phyloP scores from a whole-genome alignment of 1,140 invertebrate species.

The Antheraea pernyi region DNA sequence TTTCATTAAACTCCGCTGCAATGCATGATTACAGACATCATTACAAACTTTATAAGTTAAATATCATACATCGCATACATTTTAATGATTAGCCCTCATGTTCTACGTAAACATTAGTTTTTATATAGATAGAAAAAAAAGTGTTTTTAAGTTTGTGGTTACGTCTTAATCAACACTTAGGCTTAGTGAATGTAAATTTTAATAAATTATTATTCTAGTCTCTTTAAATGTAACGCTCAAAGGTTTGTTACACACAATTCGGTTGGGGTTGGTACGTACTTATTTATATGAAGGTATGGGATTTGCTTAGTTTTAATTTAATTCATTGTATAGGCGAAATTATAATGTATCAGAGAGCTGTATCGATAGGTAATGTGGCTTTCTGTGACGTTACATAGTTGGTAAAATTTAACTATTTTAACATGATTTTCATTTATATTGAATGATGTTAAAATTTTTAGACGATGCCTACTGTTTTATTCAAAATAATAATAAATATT shows the following conservation, averaged over 20 bases:
- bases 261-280: slow-evolving; percentile 31
- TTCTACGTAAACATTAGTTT: too few relatives aligned
- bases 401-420: slow-evolving; percentile 9
- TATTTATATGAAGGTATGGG: slow-evolving; percentile 13
- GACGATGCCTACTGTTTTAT: slow-evolving; percentile 20
- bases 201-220: slow-evolving; percentile 65
- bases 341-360: slow-evolving; percentile 13
- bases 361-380: slow-evolving; percentile 13
- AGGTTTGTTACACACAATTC: slow-evolving; percentile 38
- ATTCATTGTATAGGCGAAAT: too few relatives aligned
- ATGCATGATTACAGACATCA: too few relatives aligned
- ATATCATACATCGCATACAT: too few relatives aligned
- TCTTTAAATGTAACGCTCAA: slow-evolving; percentile 58
- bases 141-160: not conserved
- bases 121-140: too few relatives aligned
- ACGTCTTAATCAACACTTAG: slow-evolving; percentile 1
- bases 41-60: too few relatives aligned
- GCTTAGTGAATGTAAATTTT: slow-evolving; percentile 14
- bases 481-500: slow-evolving; percentile 7
- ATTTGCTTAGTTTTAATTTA: too few relatives aligned
- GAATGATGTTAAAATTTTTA: not conserved
- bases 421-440: slow-evolving; percentile 8
- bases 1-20: too few relatives aligned
- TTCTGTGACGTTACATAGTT: not conserved
- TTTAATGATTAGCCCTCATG: too few relatives aligned